These are phyloP conservation scores for Arrhamphus sclerolepis DNA, from an alignment of 2,797 vertebrate species.

Conservation along the genomic window DNA sequence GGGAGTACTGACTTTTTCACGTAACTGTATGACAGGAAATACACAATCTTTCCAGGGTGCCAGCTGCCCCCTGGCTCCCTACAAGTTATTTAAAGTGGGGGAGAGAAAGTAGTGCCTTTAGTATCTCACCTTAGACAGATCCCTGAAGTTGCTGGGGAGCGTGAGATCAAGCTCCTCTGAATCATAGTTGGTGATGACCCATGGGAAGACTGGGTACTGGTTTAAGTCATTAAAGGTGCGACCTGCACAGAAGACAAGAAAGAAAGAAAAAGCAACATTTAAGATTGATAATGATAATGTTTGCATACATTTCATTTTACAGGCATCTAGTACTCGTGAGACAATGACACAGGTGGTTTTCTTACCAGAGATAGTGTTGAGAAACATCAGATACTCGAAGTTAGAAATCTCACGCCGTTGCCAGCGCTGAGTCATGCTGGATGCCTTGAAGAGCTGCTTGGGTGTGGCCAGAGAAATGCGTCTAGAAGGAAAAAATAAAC, in stretches of 20 bases:
- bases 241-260: slow-evolving; percentile 73
- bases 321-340: not conserved
- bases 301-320: not conserved
- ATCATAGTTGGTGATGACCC: slow-evolving; percentile 98
- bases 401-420: slow-evolving; percentile 98
- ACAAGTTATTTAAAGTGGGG: not conserved
- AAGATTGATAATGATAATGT: not conserved
- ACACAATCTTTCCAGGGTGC: slow-evolving; percentile 14
- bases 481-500: slow-evolving; percentile 67
- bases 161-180: slow-evolving; percentile 95
- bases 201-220: slow-evolving; percentile 98
- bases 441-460: slow-evolving; percentile 95
- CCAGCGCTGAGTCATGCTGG: slow-evolving; percentile 97
- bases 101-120: not conserved
- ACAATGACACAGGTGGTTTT: not conserved
- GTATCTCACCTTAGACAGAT: slow-evolving; percentile 94
- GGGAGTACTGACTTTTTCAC: too few species aligned
- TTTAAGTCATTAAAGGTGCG: slow-evolving; percentile 96
- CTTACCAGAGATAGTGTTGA: slow-evolving; percentile 89
- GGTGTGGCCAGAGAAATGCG: slow-evolving; percentile 94
- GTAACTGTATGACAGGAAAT: slow-evolving; percentile 36
- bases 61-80: too few species aligned
- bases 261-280: not conserved
- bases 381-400: slow-evolving; percentile 96
- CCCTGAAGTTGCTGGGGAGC: slow-evolving; percentile 98